A percentile compares a stretch with the other conserved stretches of the same genome.
Evolutionary conservation across 2,797 vertebrate species (phyloP).

Genomic region (Oreochromis mossambicus): DNA sequence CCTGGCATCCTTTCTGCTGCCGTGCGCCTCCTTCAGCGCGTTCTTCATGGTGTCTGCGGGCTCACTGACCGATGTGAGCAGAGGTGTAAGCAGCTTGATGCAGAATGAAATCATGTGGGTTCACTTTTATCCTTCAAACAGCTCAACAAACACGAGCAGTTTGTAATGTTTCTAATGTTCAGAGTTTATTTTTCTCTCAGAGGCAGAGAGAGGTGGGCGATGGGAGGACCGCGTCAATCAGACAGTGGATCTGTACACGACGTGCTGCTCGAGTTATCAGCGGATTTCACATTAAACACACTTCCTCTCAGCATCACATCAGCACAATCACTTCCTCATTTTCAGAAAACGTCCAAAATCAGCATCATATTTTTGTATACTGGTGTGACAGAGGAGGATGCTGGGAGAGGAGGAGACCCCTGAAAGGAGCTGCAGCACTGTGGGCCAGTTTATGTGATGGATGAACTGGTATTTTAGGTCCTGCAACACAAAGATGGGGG

Average conservation of each 20-base stretch:
- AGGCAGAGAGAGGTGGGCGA: background rate
- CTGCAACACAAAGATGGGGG: background rate
- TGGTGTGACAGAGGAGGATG: background rate
- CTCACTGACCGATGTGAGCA: background rate
- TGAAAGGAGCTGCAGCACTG: background rate
- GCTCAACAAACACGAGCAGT: background rate
- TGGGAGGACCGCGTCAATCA: background rate
- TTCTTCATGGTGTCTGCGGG: fast-evolving
- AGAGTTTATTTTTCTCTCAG: background rate
- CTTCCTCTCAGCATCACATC: background rate
- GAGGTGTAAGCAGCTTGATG: background rate
- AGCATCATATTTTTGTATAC: too few relatives aligned
- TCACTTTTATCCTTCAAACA: background rate
- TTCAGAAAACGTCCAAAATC: background rate
- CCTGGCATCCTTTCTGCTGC: background rate
- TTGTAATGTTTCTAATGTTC: background rate
- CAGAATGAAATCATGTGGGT: background rate
- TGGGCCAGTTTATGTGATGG: too few relatives aligned
- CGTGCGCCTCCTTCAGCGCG: background rate
- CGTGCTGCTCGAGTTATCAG: background rate
- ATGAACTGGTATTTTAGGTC: background rate
- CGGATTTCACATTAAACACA: background rate
- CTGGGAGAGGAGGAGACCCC: background rate
- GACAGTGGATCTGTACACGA: background rate
- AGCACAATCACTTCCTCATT: background rate